Evolutionary conservation across 2,797 vertebrate species (phyloP), one percentile per base, ranked within the genome.

Genomic region (Xenopus petersii): DNA sequence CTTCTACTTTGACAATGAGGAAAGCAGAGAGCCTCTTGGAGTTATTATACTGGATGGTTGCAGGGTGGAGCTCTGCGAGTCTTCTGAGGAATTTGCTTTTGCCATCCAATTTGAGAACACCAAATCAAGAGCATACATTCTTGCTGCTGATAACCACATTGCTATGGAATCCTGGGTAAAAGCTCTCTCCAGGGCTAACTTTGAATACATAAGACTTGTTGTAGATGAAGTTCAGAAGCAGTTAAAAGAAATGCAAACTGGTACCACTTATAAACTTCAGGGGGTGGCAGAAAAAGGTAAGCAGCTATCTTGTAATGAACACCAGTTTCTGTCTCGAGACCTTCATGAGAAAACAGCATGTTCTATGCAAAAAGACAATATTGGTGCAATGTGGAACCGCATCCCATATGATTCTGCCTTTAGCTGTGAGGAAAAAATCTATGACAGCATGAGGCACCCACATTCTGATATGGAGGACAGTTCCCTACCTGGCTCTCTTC

Each of bases 111-210:
- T 98, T 0, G 86, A 93, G 0, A 92, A 92, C 0, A 61, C 86
- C 83, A 95, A 93, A 55, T 93, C 94, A 0, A 93, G 94, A 42
- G 86, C 94, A 75, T 98, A 98, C 66, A 91, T 97, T 85, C 91
- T 99, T 91, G 94, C 94, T 0, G 94, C 98, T 0, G 96, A 98
- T 58, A 96, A 83, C 89, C 97, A 98, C 75, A 91, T 79, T 0
- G 93, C 91, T 82, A 94, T 99, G 95, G 97, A 98, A 90, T 92
- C 93, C 0, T 99, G 98, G 98, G 95, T 98, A 84, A 98, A 98
- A 84, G 94, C 97, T 0, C 83, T 99, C 73, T 98, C 97, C 0
- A 87, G 94, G 16, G 97, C 97, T 85, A 98, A 94, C 88, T 98
- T 98, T 2, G 91, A 95, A 89, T 99, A 99, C 91, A 89, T 99